phyloP scores from a whole-genome alignment of 2,797 vertebrate species.

The Lepilemur ruficaudatus region DNA sequence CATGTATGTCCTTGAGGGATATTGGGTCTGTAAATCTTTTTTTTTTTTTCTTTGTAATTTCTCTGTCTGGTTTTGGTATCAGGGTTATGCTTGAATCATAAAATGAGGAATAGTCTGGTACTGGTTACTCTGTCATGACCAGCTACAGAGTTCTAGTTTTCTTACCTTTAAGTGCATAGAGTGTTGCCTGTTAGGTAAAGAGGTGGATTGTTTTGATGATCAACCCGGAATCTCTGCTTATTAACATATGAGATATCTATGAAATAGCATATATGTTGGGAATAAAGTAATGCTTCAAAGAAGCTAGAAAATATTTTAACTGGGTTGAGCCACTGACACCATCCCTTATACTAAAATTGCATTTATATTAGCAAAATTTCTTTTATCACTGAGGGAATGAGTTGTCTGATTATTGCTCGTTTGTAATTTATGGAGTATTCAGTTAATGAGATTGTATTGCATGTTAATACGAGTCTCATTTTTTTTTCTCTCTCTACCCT shows the following conservation, averaged over 20 bases:
- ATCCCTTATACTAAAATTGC: conserved; percentile 3
- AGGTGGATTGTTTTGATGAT: background rate
- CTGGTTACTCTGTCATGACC: background rate
- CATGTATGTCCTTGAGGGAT: conserved; percentile 1
- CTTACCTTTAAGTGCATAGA: background rate
- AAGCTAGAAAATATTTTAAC: conserved; percentile 20
- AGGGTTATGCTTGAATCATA: background rate
- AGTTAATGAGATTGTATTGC: conserved; percentile 22
- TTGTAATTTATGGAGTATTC: conserved; percentile 21
- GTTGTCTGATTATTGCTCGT: conserved; percentile 10
- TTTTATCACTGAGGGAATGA: conserved; percentile 21
- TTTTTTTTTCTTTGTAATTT: background rate
- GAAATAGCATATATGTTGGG: background rate
- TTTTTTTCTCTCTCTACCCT: background rate
- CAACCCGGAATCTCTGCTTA: background rate
- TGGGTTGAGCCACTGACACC: background rate
- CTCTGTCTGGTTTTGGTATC: background rate
- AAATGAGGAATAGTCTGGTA: background rate
- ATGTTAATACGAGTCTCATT: background rate
- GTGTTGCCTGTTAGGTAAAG: background rate
- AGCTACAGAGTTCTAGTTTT: background rate
- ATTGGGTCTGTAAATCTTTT: background rate
- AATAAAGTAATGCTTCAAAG: background rate
- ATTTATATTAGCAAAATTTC: conserved; percentile 27
- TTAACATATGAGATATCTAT: background rate